Evolutionary conservation across 2,797 vertebrate genomes (phyloP).

Genomic region (Etheostoma perlongum): DNA sequence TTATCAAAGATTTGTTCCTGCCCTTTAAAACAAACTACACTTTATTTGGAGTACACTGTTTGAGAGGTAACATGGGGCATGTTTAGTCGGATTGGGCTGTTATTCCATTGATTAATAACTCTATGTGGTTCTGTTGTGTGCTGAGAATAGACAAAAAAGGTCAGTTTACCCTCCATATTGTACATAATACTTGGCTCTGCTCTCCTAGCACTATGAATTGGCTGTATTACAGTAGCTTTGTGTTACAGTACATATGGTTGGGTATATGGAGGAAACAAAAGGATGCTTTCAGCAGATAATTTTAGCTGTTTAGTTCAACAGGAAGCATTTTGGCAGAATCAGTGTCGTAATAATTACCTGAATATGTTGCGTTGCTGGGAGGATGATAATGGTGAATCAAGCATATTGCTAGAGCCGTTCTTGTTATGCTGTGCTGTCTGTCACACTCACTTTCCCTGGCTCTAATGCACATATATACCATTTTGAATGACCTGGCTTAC

Average conservation of each 20-base stretch:
- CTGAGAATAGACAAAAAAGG: slow-evolving; percentile 21
- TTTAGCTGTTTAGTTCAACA: slow-evolving; percentile 39
- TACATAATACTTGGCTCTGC: slow-evolving; percentile 28
- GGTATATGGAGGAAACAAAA: slow-evolving; percentile 38
- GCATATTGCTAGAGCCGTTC: slow-evolving; percentile 5
- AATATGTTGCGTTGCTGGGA: slow-evolving; percentile 27
- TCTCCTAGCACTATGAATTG: slow-evolving; percentile 6
- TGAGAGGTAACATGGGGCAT: slow-evolving; percentile 20
- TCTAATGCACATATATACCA: neutral
- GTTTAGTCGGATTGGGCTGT: slow-evolving; percentile 30
- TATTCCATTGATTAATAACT: slow-evolving; percentile 27
- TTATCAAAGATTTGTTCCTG: slow-evolving; percentile 56
- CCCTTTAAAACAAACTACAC: slow-evolving; percentile 42
- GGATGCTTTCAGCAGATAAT: slow-evolving; percentile 49
- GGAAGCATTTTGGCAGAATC: slow-evolving; percentile 45
- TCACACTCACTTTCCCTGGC: neutral
- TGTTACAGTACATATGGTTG: slow-evolving; percentile 25
- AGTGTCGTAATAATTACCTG: slow-evolving; percentile 22
- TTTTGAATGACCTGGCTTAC: neutral
- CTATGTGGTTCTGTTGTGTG: slow-evolving; percentile 7
- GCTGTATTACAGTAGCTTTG: slow-evolving; percentile 36
- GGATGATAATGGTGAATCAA: slow-evolving; percentile 24
- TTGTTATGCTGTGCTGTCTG: slow-evolving; percentile 21
- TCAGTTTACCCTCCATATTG: neutral
- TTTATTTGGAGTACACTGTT: slow-evolving; percentile 14